These are phyloP conservation scores for Mechanitis mazaeus DNA, from an alignment of 2,888 invertebrate species.

Conservation along the genomic window DNA sequence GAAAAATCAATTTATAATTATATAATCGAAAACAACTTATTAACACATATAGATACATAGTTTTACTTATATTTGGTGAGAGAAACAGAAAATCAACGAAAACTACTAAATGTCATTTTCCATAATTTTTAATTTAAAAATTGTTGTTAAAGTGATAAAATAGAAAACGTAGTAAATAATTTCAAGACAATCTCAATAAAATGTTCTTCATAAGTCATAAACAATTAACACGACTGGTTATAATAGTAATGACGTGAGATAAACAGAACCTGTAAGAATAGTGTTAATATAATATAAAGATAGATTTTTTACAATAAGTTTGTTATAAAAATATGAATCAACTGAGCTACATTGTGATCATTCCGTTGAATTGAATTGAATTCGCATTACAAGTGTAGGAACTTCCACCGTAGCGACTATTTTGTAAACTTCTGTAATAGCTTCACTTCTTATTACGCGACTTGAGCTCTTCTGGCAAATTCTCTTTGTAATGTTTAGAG, in stretches of 20 bases:
- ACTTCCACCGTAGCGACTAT: conserved; percentile 25
- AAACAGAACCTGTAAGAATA: conserved; percentile 43
- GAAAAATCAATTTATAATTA: too few species aligned
- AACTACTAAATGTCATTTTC: neutral
- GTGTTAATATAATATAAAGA: conserved; percentile 50
- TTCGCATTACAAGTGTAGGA: conserved; percentile 20
- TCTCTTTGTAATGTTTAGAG: neutral
- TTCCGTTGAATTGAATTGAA: conserved; percentile 38
- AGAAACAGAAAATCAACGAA: neutral
- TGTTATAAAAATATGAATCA: conserved; percentile 65
- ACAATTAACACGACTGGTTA: conserved; percentile 5
- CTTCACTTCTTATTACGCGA: neutral
- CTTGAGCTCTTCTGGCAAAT: neutral
- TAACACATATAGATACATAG: neutral
- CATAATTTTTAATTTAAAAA: neutral
- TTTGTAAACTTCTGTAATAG: conserved; percentile 6
- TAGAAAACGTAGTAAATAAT: neutral
- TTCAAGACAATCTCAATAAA: neutral
- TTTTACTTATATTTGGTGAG: neutral
- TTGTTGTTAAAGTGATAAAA: neutral
- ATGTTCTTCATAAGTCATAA: neutral
- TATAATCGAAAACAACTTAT: neutral
- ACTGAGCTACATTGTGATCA: conserved; percentile 76
- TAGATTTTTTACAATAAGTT: conserved; percentile 67
- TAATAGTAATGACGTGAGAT: conserved; percentile 35